phyloP scores from a whole-genome alignment of 2,797 vertebrate genomes.

The Chelon auratus region DNA sequence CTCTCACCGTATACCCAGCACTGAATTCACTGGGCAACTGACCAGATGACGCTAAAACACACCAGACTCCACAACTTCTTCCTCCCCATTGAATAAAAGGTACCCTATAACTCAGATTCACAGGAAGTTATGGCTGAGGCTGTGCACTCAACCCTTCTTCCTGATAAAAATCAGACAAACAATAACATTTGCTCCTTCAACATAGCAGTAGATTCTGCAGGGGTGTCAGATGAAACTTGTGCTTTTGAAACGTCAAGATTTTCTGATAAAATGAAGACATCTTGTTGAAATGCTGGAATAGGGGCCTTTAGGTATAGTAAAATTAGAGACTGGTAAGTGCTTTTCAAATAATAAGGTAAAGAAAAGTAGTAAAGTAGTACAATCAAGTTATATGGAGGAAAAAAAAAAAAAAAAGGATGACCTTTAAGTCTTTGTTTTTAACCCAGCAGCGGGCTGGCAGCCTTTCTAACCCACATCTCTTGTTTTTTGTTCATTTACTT shows the following conservation, averaged over 20 bases:
- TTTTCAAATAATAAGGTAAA: neutral
- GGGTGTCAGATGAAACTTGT: constrained; percentile 59
- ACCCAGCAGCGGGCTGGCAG: constrained; percentile 3
- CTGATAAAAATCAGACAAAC: constrained; percentile 70
- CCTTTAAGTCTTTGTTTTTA: neutral
- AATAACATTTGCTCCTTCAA: constrained; percentile 61
- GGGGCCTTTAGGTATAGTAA: neutral
- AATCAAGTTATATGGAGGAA: constrained; percentile 9
- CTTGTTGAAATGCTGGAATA: constrained; percentile 21
- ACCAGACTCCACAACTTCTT: constrained; percentile 50
- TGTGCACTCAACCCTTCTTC: constrained; percentile 62
- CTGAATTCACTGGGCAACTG: constrained; percentile 21
- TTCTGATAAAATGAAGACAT: constrained; percentile 39
- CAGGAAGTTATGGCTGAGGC: constrained; percentile 74
- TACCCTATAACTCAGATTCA: constrained; percentile 31
- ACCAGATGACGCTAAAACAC: constrained; percentile 38
- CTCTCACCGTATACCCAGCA: neutral
- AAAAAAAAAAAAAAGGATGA: neutral
- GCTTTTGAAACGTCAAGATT: constrained; percentile 50
- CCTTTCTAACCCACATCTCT: constrained; percentile 9
- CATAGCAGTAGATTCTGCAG: constrained; percentile 36
- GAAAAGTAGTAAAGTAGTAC: neutral
- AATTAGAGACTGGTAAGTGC: constrained; percentile 5
- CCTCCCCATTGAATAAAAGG: constrained; percentile 25
- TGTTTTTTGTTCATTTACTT: constrained; percentile 69